Conservation (phyloP, 2,797 vertebrate genomes). For the Podarcis siculus region DNA sequence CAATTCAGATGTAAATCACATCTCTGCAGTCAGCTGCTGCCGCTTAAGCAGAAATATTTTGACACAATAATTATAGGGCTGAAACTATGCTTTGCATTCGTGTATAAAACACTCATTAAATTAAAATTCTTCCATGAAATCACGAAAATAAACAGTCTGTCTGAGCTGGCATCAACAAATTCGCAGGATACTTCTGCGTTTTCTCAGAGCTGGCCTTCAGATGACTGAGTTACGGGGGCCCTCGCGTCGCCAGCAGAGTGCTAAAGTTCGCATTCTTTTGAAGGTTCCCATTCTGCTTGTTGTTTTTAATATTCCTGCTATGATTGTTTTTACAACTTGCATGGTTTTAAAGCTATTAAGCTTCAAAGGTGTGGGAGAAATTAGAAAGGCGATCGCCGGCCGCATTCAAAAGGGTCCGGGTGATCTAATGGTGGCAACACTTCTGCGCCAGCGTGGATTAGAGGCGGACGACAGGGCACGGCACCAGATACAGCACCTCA, state of each 20-base stretch:
- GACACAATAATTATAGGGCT: slow-evolving; percentile 93
- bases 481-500: slow-evolving; percentile 54
- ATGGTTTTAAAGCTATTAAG: slow-evolving; percentile 87
- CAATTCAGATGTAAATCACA: slow-evolving; percentile 83
- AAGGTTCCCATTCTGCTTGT: slow-evolving; percentile 78
- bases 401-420: slow-evolving; percentile 55
- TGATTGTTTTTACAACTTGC: slow-evolving; percentile 86
- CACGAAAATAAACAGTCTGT: slow-evolving; percentile 98
- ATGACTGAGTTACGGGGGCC: slow-evolving; percentile 73
- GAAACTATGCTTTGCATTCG: slow-evolving; percentile 87
- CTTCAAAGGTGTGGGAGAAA: slow-evolving; percentile 82
- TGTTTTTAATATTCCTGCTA: slow-evolving; percentile 83
- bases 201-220: slow-evolving; percentile 83
- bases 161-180: slow-evolving; percentile 90
- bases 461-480: slow-evolving; percentile 30
- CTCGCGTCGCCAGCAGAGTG: slow-evolving; percentile 84
- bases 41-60: slow-evolving; percentile 91
- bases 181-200: slow-evolving; percentile 88
- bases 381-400: slow-evolving; percentile 73
- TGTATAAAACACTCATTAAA: slow-evolving; percentile 94
- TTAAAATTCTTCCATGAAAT: slow-evolving; percentile 97
- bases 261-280: slow-evolving; percentile 85
- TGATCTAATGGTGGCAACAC: slow-evolving; percentile 36
- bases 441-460: slow-evolving; percentile 37
- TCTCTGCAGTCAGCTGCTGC: slow-evolving; percentile 82